Base-by-base conservation (phyloP, 2,113 vertebrate species). In the Vidua chalybeata region DNA sequence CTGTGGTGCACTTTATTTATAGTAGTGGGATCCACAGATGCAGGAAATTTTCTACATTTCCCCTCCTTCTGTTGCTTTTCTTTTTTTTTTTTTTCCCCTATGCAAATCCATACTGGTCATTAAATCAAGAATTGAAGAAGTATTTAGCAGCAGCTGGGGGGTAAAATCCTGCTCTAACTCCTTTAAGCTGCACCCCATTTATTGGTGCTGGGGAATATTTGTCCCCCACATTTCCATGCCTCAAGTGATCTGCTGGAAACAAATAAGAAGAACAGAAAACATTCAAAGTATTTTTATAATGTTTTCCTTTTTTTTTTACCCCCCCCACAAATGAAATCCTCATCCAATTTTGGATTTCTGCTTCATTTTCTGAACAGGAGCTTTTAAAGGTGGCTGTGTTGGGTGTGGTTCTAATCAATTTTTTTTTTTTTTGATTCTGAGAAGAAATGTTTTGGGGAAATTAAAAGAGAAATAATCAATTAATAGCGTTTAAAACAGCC, bases 381-480 rank as follows among this genome's bases (percentile, higher is more conserved):
- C 12, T 83, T 74, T 61, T 19, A 11, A 56, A 92, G 39, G 28
- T 2, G 3, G 51, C 46, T 9, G 2, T 27, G 26, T 48, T 26
- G 72, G 21, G 52, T 15, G 73, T 37, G 54, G 37, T 24, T 88
- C 23, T 81, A 30, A 90, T 43, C 24, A 30, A 35, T 35, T 35
- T 35, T 35, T 35, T 35, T 35, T 35, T 8, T 69, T 92, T 75
- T 56, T 59, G 20, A 46, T 85, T n/a, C 56, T 75, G 55, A 71
- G 39, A 46, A 67, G 33, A 46, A 33, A 55, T 1, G 48, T n/a
- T 93, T n/a, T n/a, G 39, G 43, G 39, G 28, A 15, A 91, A 72
- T 52, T 19, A 92, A 58, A 6, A 19, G 69, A 72, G 52, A 37
- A 95, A 73, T 49, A 54, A 94, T 69, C 67, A 86, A 81, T 62